These are phyloP conservation scores for Lasioglossum pauxillum DNA, from an alignment of 2,888 invertebrate species.

Conservation along the genomic window DNA sequence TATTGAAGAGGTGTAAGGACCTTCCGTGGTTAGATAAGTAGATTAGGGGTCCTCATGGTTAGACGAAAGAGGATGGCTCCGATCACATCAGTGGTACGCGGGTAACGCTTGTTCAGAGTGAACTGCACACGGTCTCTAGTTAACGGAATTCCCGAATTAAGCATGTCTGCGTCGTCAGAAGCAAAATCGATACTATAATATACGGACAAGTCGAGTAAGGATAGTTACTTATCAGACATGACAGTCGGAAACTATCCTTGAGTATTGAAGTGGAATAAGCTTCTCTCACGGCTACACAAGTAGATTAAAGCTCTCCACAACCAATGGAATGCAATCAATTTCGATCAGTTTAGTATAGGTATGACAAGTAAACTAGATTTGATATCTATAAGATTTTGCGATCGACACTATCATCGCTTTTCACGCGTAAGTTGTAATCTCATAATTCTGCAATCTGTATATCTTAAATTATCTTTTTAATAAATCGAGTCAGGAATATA, in stretches of 20 bases:
- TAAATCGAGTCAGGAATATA: neutral
- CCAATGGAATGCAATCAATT: neutral
- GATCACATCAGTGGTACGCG: neutral
- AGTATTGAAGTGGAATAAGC: neutral
- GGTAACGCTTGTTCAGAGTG: neutral
- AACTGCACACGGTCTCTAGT: neutral
- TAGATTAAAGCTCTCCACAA: neutral
- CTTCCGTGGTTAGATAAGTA: constrained; percentile 4
- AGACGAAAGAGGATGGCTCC: neutral
- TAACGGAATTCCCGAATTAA: neutral
- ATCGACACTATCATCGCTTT: neutral
- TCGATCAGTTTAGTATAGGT: neutral
- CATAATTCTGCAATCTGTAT: neutral
- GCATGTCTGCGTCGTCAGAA: neutral
- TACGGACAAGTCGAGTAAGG: neutral
- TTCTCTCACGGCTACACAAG: neutral
- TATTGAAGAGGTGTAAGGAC: neutral
- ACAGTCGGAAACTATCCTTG: neutral
- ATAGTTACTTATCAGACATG: neutral
- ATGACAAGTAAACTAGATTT: neutral
- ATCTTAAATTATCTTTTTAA: neutral
- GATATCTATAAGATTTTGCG: neutral
- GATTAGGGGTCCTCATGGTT: constrained; percentile 5
- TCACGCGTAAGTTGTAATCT: neutral
- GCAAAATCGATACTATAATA: constrained; percentile 2